These are phyloP conservation scores for Magallana angulata DNA, from an alignment of 1,140 invertebrate genomes.

Conservation along the genomic window DNA sequence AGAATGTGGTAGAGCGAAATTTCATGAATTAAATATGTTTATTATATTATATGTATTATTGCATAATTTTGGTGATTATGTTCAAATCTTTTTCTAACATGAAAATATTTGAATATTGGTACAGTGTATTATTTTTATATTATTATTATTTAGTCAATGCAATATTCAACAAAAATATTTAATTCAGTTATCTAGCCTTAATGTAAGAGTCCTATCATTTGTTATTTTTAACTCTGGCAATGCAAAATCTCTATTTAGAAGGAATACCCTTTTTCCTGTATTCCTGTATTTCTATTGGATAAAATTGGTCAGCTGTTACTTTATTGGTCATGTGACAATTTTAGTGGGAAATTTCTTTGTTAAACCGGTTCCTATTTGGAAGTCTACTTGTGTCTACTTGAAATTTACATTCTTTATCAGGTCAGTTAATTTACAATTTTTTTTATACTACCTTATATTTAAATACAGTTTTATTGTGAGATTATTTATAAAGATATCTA, in stretches of 20 bases:
- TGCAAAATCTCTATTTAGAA: background rate
- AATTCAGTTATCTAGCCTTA: too few species aligned
- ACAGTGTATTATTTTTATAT: background rate
- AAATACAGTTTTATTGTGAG: too few species aligned
- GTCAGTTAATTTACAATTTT: too few species aligned
- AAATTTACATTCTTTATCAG: background rate
- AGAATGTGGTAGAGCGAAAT: slow-evolving; percentile 44
- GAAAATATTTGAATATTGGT: background rate
- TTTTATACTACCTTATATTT: too few species aligned
- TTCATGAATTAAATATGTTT: background rate
- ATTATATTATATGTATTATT: slow-evolving; percentile 11
- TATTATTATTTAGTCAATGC: background rate
- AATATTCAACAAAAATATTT: too few species aligned
- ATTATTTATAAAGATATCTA: too few species aligned
- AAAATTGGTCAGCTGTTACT: background rate
- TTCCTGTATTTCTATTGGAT: background rate
- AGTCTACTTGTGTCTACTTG: background rate
- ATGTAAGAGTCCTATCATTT: too few species aligned
- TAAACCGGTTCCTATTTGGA: background rate
- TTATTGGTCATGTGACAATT: background rate
- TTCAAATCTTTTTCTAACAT: background rate
- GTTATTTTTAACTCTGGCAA: background rate
- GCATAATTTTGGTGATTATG: background rate
- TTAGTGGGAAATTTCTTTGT: background rate
- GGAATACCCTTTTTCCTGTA: background rate